A percentile compares a stretch with the other conserved stretches of the same genome.
Evolutionary conservation across 2,797 vertebrate species (phyloP).

Genomic region (Gymnocypris eckloni): DNA sequence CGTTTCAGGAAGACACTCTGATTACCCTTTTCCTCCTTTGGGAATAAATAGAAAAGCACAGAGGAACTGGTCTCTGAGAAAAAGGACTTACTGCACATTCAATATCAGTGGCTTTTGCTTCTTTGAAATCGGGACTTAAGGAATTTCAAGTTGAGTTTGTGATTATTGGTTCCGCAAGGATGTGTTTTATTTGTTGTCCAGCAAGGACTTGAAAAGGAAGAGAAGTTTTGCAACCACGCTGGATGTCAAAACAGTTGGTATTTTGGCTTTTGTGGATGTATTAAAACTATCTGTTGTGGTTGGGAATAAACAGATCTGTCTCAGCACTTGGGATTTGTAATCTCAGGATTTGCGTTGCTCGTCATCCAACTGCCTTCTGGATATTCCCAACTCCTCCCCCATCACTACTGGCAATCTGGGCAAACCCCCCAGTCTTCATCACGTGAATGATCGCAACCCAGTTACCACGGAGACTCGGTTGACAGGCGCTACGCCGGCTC

Average conservation of each 20-base stretch:
- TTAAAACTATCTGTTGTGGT: constrained; percentile 16
- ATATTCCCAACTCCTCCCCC: constrained; percentile 43
- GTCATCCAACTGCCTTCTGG: constrained; percentile 56
- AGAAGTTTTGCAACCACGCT: neutral
- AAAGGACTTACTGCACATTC: constrained; percentile 18
- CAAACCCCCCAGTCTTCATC: constrained; percentile 25
- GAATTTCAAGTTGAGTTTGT: constrained; percentile 7
- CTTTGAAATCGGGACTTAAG: neutral
- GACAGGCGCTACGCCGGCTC: constrained; percentile 37
- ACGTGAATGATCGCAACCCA: constrained; percentile 51
- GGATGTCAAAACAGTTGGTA: constrained; percentile 5
- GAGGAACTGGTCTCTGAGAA: constrained; percentile 22
- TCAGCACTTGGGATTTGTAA: constrained; percentile 51
- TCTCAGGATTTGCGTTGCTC: constrained; percentile 57
- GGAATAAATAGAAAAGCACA: constrained; percentile 27
- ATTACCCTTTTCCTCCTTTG: constrained; percentile 38
- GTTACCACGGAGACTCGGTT: constrained; percentile 44
- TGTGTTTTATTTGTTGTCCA: neutral
- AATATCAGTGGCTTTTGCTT: constrained; percentile 21
- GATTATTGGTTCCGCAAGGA: neutral
- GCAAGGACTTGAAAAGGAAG: constrained; percentile 3
- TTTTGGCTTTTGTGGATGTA: neutral
- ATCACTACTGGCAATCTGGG: constrained; percentile 41
- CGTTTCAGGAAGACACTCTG: constrained; percentile 41
- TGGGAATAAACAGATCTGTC: constrained; percentile 38